phyloP scores from a whole-genome alignment of 2,113 vertebrate genomes.

The Strix aluco region DNA sequence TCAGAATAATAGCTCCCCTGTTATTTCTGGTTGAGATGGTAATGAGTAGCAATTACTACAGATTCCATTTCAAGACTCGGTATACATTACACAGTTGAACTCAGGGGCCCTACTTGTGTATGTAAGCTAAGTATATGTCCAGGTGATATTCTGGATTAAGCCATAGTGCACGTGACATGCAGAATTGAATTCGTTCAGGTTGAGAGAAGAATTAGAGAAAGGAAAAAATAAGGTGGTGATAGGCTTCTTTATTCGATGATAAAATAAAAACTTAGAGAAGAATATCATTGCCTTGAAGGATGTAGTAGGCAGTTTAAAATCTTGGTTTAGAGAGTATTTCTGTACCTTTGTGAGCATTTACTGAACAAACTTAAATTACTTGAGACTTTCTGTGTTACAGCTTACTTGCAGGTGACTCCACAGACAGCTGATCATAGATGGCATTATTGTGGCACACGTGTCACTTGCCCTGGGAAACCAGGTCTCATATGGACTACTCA shows the following conservation, averaged over 20 bases:
- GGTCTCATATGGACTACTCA: neutral
- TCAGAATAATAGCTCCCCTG: neutral
- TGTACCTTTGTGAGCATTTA: neutral
- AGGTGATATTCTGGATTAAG: neutral
- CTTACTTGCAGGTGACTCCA: neutral
- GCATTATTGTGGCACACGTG: neutral
- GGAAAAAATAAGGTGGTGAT: neutral
- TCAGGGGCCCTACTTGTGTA: neutral
- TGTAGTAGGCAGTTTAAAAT: neutral
- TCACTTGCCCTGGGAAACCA: neutral
- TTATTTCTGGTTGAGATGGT: neutral
- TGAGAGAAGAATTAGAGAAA: neutral
- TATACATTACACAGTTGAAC: neutral
- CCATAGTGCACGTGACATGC: neutral
- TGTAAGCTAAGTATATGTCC: neutral
- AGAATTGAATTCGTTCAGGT: neutral
- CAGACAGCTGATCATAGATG: neutral
- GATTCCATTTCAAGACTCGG: neutral
- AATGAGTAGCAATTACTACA: neutral
- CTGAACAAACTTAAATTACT: neutral
- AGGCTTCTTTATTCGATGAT: neutral
- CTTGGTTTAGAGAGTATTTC: neutral
- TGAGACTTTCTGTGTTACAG: neutral
- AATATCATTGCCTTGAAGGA: neutral
- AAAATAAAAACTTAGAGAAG: neutral